phyloP scores from a whole-genome alignment of 1,140 invertebrate genomes.

The Leptopilina clavipes region DNA sequence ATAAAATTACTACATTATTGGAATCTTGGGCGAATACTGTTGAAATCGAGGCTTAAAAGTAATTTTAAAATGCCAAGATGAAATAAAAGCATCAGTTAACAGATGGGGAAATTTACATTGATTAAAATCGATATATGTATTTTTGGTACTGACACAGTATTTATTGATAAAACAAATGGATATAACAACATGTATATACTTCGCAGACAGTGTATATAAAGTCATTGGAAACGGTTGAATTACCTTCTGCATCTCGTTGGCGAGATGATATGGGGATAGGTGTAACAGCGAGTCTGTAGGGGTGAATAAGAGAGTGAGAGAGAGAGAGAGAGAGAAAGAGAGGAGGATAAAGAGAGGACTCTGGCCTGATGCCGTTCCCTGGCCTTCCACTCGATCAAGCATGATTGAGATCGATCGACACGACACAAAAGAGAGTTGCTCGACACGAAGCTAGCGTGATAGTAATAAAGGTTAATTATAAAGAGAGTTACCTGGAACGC shows the following conservation, averaged over 20 bases:
- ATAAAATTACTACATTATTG: no score
- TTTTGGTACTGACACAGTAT: no score
- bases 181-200: no score
- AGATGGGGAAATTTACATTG: no score
- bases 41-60: no score
- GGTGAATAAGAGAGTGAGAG: slow-evolving; percentile 12
- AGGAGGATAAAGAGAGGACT: not conserved
- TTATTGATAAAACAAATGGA: no score
- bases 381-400: slow-evolving; percentile 33
- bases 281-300: not conserved
- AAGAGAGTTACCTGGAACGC: slow-evolving; percentile 30
- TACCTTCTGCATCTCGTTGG: slow-evolving; percentile 38
- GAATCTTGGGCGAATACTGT: no score
- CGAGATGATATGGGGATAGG: not conserved
- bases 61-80: no score
- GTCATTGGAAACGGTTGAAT: slow-evolving; percentile 55
- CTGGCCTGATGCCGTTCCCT: slow-evolving; percentile 7
- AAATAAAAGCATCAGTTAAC: no score
- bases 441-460: slow-evolving; percentile 28
- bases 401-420: slow-evolving; percentile 24
- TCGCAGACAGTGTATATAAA: slow-evolving; percentile 38
- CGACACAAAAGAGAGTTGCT: slow-evolving; percentile 35
- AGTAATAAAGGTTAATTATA: slow-evolving; percentile 32
- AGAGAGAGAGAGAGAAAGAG: not conserved
- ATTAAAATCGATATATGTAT: no score